A percentile compares a stretch with the other conserved stretches of the same genome.
Conservation (phyloP, 2,797 vertebrate species). For the Limosa lapponica region DNA sequence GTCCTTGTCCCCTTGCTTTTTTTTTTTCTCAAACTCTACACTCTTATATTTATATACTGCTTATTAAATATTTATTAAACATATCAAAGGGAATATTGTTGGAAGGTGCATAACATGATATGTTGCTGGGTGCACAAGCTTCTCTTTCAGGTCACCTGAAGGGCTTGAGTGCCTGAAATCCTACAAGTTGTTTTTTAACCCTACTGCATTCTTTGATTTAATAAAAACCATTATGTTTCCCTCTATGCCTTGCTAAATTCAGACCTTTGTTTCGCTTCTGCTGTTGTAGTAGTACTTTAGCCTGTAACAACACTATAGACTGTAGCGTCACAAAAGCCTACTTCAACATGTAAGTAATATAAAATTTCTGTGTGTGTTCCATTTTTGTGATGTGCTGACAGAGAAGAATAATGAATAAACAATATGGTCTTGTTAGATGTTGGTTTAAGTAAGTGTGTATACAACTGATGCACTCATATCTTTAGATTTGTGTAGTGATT, state of each 20-base stretch:
- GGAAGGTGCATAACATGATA: neutral
- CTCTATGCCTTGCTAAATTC: neutral
- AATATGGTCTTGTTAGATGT: neutral
- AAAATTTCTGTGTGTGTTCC: neutral
- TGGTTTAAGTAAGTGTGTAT: neutral
- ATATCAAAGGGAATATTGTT: neutral
- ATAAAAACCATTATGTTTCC: neutral
- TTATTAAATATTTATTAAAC: conserved; percentile 11
- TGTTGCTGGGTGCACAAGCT: neutral
- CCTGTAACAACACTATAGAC: neutral
- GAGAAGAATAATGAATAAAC: neutral
- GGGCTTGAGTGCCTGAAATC: neutral
- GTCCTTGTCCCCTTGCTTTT: neutral
- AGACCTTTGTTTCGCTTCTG: neutral
- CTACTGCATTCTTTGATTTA: neutral
- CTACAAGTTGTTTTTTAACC: neutral
- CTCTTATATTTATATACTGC: neutral
- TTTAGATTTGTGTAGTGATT: neutral
- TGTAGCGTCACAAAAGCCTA: neutral
- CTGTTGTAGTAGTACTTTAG: neutral
- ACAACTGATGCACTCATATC: neutral
- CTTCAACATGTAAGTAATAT: neutral
- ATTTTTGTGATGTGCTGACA: neutral
- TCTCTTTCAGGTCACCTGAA: neutral
- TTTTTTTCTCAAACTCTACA: neutral